Base-by-base conservation (phyloP, 2,888 invertebrate species). In the Hanleya hanleyi region DNA sequence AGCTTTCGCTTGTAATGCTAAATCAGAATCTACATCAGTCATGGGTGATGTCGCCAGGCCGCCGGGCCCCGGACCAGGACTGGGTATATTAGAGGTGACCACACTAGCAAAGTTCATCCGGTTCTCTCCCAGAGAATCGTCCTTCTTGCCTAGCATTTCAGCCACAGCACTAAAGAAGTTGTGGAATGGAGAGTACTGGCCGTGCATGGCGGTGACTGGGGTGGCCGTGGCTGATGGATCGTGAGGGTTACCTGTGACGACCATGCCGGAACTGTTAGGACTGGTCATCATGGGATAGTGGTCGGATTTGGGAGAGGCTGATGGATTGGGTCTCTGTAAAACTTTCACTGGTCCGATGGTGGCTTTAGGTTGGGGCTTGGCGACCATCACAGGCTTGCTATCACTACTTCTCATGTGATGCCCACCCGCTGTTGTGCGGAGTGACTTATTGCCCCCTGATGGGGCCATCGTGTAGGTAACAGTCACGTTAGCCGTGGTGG, bases 181-280 rank as follows among this genome's bases (percentile, higher is more conserved):
- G 88, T 96, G 95, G 91, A 97, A 97, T 78, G 97, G 93, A 0
- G 96, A 96, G 91, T 97, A 97, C 86, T 96, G 96, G 77, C 94
- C 93, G 0, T 94, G 93, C 22, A 74, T 75, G 64, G 81, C 74
- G 67, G 75, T 70, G 41, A 68, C 70, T 35, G 74, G 38, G 18
- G 41, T 22, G 15, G 26, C 32, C 7, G 49, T 47, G 15, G 18
- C 49, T 50, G 38, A 26, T 18, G 51, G 36, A 18, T 32, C 36
- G 12, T 41, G 47, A n/a, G 12, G 47, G 47, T n/a, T 15, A 41
- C 47, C 12, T 15, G 12, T 15, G 47, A n/a, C 47, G n/a, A 41
- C n/a, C 12, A n/a, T n/a, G 12, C 12, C n/a, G 47, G 47, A 15
- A 15, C 47, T 41, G 47, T 15, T 41, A 15, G 12, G 47, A 12